Percentiles rank a stretch among this genome's conserved stretches.
Evolutionary conservation across 2,113 vertebrate species (phyloP).

Genomic region (Murina feae): DNA sequence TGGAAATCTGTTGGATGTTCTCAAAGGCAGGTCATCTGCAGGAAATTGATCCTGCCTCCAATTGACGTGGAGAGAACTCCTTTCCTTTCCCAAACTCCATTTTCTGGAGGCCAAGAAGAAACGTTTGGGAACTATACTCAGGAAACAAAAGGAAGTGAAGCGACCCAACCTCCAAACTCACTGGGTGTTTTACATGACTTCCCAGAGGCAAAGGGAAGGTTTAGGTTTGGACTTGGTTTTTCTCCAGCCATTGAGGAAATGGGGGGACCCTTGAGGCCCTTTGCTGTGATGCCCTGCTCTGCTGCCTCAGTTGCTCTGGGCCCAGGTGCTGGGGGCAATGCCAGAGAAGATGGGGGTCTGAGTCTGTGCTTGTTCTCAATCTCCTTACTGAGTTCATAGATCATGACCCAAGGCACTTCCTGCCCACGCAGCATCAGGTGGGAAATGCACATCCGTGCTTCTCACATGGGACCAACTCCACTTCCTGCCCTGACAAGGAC

Average conservation of each 20-base stretch:
- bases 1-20: not conserved
- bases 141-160: not conserved
- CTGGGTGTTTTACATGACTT: not conserved
- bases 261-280: not conserved
- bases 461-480: rapidly evolving
- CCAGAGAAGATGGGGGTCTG: not conserved
- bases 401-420: not conserved
- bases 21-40: not conserved
- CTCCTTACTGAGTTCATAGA: not conserved
- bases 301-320: not conserved
- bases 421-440: rapidly evolving
- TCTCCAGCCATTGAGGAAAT: not conserved
- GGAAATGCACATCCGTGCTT: rapidly evolving
- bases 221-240: not conserved
- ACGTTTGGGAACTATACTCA: not conserved
- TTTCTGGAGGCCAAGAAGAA: not conserved
- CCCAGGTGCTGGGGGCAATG: not conserved
- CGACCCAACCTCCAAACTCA: not conserved
- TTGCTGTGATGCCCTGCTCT: no score
- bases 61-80: not conserved
- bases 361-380: not conserved
- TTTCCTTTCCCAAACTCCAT: not conserved
- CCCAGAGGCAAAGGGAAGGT: not conserved
- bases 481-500: not conserved
- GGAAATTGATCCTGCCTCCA: not conserved